Base-by-base conservation (phyloP, 2,113 vertebrate species). In the Chrysochloris asiatica region DNA sequence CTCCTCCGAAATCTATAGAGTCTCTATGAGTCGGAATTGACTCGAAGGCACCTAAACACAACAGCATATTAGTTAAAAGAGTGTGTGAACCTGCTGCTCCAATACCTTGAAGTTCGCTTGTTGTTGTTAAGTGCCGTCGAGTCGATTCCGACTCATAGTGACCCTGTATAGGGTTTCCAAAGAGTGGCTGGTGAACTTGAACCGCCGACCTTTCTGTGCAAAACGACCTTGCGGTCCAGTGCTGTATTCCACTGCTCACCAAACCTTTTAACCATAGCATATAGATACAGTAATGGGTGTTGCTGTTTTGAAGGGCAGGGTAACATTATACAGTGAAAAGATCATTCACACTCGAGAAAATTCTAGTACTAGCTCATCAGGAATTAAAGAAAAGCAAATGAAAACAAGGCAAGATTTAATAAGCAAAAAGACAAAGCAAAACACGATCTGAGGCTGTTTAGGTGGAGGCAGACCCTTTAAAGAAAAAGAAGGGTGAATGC, bases 51-150 rank as follows among this genome's bases (percentile, higher is more conserved):
- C n/a, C n/a, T n/a, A n/a, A n/a, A n/a, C n/a, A n/a, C n/a, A n/a
- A n/a, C n/a, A n/a, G n/a, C n/a, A n/a, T n/a, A n/a, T n/a, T 65
- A 73, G n/a, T 85, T 82, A 86, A 92, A 86, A 78, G 48, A 28
- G 56, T 65, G 12, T 36, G 6, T 38, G 45, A 84, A 80, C 16
- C 28, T 30, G 30, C 3, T 7, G 71, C 50, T 6, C 8, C 6
- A 41, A 38, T 11, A 28, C 52, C 38, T 83, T 41, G 41, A 38
- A 48, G 61, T 26, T 75, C 36, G n/a, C 24, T 28, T 47, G 69
- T n/a, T n/a, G n/a, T n/a, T n/a, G n/a, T n/a, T n/a, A n/a, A n/a
- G n/a, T n/a, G n/a, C n/a, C n/a, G n/a, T n/a, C n/a, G n/a, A n/a
- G n/a, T n/a, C n/a, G n/a, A n/a, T n/a, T n/a, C n/a, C n/a, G n/a